Evolutionary conservation across 1,140 invertebrate species (phyloP).

Genomic region (Thaumatotibia leucotreta): DNA sequence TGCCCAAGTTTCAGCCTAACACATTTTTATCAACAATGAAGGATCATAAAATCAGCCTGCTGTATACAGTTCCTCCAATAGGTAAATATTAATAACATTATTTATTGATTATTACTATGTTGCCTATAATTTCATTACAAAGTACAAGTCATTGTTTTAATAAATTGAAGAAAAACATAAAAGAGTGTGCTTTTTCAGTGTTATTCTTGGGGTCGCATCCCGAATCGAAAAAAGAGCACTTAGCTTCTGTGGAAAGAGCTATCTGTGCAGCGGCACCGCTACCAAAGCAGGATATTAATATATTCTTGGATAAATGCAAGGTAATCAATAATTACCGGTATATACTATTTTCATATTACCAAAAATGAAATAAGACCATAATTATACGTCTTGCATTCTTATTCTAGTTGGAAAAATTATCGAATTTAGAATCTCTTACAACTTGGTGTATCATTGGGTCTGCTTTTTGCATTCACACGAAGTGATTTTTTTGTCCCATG

Average conservation of each 20-base stretch:
- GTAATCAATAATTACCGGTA: conserved; percentile 25
- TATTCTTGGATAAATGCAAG: conserved; percentile 74
- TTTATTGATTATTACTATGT: not conserved
- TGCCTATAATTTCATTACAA: not conserved
- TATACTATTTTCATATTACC: no score
- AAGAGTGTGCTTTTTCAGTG: conserved; percentile 69
- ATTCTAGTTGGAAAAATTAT: no score
- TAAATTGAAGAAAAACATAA: no score
- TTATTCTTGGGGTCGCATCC: conserved; percentile 82
- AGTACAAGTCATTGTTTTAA: no score
- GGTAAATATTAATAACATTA: conserved; percentile 52
- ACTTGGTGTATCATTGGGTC: no score
- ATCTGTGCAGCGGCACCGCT: conserved; percentile 85
- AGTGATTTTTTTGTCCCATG: no score
- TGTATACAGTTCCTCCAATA: conserved; percentile 79
- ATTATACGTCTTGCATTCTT: no score
- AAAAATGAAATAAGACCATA: no score
- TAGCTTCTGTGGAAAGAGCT: conserved; percentile 74
- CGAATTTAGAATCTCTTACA: no score
- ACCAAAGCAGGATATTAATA: conserved; percentile 78
- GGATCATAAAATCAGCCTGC: conserved; percentile 74
- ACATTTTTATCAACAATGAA: conserved; percentile 77
- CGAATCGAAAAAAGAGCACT: conserved; percentile 77
- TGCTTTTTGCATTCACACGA: no score
- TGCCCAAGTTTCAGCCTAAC: conserved; percentile 85